Conservation (phyloP, 2,888 invertebrate species). For the Ectemnius continuus region DNA sequence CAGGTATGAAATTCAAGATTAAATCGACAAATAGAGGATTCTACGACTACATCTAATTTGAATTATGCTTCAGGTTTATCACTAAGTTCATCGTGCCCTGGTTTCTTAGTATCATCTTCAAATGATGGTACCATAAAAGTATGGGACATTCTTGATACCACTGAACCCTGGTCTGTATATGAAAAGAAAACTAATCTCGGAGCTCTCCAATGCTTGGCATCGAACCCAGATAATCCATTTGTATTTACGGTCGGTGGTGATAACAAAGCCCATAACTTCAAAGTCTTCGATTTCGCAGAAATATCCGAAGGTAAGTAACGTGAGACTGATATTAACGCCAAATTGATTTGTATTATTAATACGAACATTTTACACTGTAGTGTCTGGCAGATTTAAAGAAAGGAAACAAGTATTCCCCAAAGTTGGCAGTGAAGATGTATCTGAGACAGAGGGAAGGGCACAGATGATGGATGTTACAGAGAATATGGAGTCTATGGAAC, state of each 20-base stretch:
- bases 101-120: slow-evolving; percentile 88
- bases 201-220: slow-evolving; percentile 84
- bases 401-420: slow-evolving; percentile 32
- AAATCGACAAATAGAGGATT: not conserved
- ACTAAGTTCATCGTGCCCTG: slow-evolving; percentile 85
- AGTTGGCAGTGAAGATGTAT: not conserved
- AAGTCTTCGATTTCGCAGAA: slow-evolving; percentile 83
- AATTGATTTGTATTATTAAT: not conserved
- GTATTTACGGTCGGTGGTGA: slow-evolving; percentile 92
- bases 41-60: not conserved
- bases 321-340: slow-evolving; percentile 10
- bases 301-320: slow-evolving; percentile 80
- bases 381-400: slow-evolving; percentile 61
- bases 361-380: slow-evolving; percentile 42
- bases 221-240: slow-evolving; percentile 90
- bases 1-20: slow-evolving; percentile 79
- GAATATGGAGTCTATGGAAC: slow-evolving; percentile 61
- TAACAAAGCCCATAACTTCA: slow-evolving; percentile 87
- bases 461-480: slow-evolving; percentile 69
- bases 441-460: not conserved
- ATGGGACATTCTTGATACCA: slow-evolving; percentile 84
- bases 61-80: slow-evolving; percentile 81
- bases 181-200: slow-evolving; percentile 82
- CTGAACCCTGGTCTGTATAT: slow-evolving; percentile 63
- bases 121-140: slow-evolving; percentile 90